Evolutionary conservation across 2,888 invertebrate species (phyloP), one percentile per base, ranked within the genome.

Genomic region (Drosophila dives): DNA sequence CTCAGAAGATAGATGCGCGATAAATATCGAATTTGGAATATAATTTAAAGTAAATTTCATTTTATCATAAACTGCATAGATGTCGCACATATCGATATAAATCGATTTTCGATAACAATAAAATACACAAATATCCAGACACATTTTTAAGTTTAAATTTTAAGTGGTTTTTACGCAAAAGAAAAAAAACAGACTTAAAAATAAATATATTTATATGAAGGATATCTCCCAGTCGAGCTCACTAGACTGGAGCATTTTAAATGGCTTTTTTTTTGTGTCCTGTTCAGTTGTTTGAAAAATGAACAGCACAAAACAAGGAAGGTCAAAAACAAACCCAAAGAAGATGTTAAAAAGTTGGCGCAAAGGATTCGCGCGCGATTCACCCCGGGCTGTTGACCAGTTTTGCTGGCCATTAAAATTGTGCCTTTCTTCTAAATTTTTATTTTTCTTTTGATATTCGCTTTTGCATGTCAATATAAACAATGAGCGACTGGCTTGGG

Each of bases 361-460:
- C 64, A 55, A 75, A 51, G 72, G 64, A 67, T 54, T 45, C 29
- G 20, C n/a, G 5, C 45, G 42, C 51, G 55, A 38, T 8, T 64
- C 71, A 83, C 72, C 84, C 79, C 76, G 71, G 53, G 86, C 69
- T 73, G 33, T 60, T 70, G 77, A 49, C 64, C 80, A 72, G 63
- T 86, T 74, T 67, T 75, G 75, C 67, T 61, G 71, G 80, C 82
- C 84, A 87, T 85, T 89, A 87, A 80, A 86, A 80, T 81, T 75
- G 59, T 77, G 59, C 51, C 72, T 59, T 66, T 75, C 60, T 64
- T 65, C 38, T 17, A n/a, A n/a, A n/a, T 4, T 34, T 2, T 20
- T 12, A 23, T 32, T 17, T 32, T n/a, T 20, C 51, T 42, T 20
- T 51, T 40, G 15, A 23, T 49, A 34, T 54, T 54, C 33, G 10